Conservation (phyloP, 2,888 invertebrate species). For the Patella depressa region DNA sequence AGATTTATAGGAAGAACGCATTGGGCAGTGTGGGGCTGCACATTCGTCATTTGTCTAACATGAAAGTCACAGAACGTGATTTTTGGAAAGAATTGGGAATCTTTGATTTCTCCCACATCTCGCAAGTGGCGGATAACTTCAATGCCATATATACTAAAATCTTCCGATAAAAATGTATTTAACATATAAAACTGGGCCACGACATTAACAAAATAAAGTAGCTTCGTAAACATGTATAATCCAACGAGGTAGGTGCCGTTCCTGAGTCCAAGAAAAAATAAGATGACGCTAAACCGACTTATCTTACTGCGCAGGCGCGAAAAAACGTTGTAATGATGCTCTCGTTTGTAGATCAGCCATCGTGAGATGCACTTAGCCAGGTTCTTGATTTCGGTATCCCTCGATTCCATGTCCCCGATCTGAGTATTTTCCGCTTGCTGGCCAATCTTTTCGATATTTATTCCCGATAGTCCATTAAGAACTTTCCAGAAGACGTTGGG, state of each 20-base stretch:
- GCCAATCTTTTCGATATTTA: not conserved
- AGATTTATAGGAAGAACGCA: conserved; percentile 2
- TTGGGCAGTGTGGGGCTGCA: not conserved
- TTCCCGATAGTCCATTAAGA: not conserved
- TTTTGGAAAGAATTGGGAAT: not conserved
- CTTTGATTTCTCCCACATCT: not conserved
- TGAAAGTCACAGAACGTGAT: not conserved
- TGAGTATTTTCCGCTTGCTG: not conserved
- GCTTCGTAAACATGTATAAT: not conserved
- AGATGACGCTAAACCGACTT: not conserved
- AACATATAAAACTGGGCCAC: not conserved
- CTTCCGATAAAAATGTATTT: not conserved
- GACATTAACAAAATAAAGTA: not conserved
- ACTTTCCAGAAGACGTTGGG: not conserved
- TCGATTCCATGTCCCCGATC: not conserved
- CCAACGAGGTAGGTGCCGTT: not conserved
- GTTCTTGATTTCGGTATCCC: not conserved
- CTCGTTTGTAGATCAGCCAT: conserved; percentile 9
- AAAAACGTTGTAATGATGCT: not conserved
- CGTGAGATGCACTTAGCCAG: not conserved
- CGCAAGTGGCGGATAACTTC: not conserved
- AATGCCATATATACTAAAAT: not conserved
- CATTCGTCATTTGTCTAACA: not conserved
- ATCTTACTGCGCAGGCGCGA: not conserved
- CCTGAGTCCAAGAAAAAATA: not conserved